A percentile compares a stretch with the other conserved stretches of the same genome.
These are phyloP conservation scores for Xenopus tropicalis DNA, from an alignment of 2,113 vertebrate species.

Conservation along the genomic window DNA sequence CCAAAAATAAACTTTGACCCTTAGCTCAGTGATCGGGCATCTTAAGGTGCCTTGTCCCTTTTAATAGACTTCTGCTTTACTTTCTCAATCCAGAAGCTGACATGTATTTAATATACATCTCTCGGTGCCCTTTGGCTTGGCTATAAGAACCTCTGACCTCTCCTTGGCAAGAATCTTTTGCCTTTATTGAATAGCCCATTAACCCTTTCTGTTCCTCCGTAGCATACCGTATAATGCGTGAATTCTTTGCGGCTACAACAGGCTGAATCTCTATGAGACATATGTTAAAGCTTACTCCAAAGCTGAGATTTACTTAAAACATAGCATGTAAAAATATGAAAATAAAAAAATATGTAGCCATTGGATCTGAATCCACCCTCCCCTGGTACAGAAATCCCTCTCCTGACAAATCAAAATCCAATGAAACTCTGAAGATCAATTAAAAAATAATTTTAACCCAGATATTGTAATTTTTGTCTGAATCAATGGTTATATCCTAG, in stretches of 20 bases:
- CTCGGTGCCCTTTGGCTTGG: slow-evolving; percentile 54
- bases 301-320: too few species aligned
- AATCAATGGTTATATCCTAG: too few species aligned
- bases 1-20: slow-evolving; percentile 86
- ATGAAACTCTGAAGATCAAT: too few species aligned
- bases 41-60: slow-evolving; percentile 64
- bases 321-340: too few species aligned
- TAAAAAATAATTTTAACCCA: too few species aligned
- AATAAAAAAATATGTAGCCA: too few species aligned
- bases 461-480: too few species aligned
- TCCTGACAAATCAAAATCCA: too few species aligned
- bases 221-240: slow-evolving; percentile 21
- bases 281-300: not conserved
- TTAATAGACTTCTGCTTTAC: slow-evolving; percentile 61
- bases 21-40: slow-evolving; percentile 67
- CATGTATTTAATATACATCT: slow-evolving; percentile 59
- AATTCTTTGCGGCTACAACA: slow-evolving; percentile 8
- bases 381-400: too few species aligned
- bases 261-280: not conserved
- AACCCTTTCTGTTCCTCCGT: slow-evolving; percentile 29
- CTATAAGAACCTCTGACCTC: slow-evolving; percentile 61
- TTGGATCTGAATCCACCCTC: too few species aligned
- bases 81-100: slow-evolving; percentile 61
- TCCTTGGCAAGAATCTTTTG: slow-evolving; percentile 56
- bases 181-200: slow-evolving; percentile 35